Evolutionary conservation across 2,797 vertebrate genomes (phyloP).

Genomic region (Syndactyla subalaris): DNA sequence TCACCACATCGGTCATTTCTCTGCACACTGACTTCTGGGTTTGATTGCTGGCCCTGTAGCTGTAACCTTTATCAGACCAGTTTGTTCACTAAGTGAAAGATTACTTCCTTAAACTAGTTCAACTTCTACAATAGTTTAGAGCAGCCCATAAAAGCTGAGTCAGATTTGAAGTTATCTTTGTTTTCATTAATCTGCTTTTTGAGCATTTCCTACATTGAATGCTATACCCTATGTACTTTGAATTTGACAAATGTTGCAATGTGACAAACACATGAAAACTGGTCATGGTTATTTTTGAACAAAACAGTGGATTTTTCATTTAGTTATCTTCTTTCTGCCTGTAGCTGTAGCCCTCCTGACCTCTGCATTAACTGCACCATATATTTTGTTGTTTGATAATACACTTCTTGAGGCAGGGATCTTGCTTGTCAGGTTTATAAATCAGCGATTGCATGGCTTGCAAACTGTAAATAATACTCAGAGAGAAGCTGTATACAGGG

Average conservation of each 20-base stretch:
- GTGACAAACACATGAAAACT: background rate
- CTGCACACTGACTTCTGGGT: background rate
- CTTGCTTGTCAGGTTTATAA: constrained; percentile 23
- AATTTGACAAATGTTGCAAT: background rate
- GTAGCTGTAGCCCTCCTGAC: background rate
- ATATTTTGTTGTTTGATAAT: background rate
- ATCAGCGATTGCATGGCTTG: background rate
- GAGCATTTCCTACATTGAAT: background rate
- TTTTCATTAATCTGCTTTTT: background rate
- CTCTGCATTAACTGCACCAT: background rate
- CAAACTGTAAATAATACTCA: background rate
- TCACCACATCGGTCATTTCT: accelerated
- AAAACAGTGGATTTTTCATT: background rate
- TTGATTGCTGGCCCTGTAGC: background rate
- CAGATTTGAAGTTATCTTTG: background rate
- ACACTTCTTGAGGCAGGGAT: constrained; percentile 1
- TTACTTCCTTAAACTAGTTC: background rate
- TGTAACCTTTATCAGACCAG: background rate
- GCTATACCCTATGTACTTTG: background rate
- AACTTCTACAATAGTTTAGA: background rate
- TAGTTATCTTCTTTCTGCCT: background rate
- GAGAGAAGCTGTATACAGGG: background rate
- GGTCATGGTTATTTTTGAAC: background rate
- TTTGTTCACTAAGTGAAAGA: background rate
- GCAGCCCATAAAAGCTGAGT: background rate